A percentile compares a stretch with the other conserved stretches of the same genome.
phyloP scores from a whole-genome alignment of 2,113 vertebrate genomes.

The Symphodus melops region DNA sequence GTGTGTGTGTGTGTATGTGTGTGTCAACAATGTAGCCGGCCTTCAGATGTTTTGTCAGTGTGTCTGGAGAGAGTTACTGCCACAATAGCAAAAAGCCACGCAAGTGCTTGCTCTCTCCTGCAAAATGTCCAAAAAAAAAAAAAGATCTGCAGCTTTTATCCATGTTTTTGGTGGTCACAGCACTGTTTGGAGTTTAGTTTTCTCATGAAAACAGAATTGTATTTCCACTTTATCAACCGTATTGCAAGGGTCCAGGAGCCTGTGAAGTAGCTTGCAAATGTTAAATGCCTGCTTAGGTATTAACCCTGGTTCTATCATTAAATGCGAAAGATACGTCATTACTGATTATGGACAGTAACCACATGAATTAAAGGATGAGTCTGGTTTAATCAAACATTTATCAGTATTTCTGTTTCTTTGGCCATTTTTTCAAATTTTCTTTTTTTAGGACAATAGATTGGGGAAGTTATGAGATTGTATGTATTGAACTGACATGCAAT shows the following conservation, averaged over 20 bases:
- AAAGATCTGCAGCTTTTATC: conserved; percentile 69
- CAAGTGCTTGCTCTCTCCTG: conserved; percentile 54
- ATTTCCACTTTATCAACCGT: conserved; percentile 69
- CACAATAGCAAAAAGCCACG: conserved; percentile 69
- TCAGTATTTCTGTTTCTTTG: no score
- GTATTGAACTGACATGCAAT: no score
- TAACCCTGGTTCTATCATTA: conserved; percentile 14
- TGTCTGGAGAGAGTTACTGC: conserved; percentile 70
- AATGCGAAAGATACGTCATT: conserved; percentile 17
- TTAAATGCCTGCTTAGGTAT: conserved; percentile 40
- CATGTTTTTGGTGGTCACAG: conserved; percentile 69
- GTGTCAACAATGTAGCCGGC: conserved; percentile 29
- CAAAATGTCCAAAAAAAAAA: conserved; percentile 67
- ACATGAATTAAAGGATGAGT: no score
- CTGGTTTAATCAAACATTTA: no score
- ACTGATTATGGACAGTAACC: no score
- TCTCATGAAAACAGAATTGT: conserved; percentile 76
- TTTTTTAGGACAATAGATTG: no score
- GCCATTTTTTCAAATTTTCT: no score
- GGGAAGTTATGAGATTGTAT: no score
- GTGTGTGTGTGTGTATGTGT: conserved; percentile 10
- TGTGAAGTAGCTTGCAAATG: conserved; percentile 62
- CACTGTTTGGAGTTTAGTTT: conserved; percentile 68
- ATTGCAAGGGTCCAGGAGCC: conserved; percentile 32
- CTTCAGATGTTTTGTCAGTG: conserved; percentile 24